Percentiles rank a stretch among this genome's conserved stretches.
These are phyloP conservation scores for Myiozetetes cayanensis DNA, from an alignment of 2,113 vertebrate genomes.

Conservation along the genomic window DNA sequence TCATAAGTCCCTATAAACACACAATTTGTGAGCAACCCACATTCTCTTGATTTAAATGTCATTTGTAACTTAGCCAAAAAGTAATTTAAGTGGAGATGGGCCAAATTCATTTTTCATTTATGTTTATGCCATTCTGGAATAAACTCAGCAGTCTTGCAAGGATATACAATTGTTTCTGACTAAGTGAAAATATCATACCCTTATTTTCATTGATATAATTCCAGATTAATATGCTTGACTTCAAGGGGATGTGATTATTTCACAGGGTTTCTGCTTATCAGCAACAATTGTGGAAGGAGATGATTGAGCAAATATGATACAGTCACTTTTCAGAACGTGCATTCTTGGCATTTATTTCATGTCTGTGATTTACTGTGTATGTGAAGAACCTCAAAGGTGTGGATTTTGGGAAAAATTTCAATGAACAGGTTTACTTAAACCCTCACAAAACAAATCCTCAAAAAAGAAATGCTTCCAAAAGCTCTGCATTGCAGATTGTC, in stretches of 20 bases:
- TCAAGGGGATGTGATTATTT: not conserved
- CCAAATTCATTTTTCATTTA: constrained; percentile 40
- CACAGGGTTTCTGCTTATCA: not conserved
- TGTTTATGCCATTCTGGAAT: constrained; percentile 18
- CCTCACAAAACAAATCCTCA: not conserved
- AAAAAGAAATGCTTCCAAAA: not conserved
- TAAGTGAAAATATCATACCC: not conserved
- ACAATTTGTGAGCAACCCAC: constrained; percentile 50
- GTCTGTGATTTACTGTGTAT: not conserved
- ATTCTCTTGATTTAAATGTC: constrained; percentile 38
- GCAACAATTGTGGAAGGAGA: not conserved
- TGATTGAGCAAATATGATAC: not conserved
- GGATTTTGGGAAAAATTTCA: not conserved
- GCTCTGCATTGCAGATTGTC: not conserved
- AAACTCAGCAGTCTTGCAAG: constrained; percentile 7
- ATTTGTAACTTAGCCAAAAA: constrained; percentile 63
- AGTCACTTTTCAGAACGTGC: not conserved
- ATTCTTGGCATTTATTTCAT: not conserved
- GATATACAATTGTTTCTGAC: not conserved
- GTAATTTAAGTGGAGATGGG: not conserved
- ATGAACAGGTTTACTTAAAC: not conserved
- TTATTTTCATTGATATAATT: constrained; percentile 8
- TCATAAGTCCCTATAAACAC: constrained; percentile 55
- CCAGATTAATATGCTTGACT: not conserved
- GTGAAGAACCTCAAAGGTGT: not conserved